Conservation (phyloP, 2,888 invertebrate species). For the Drosophila macrothrix region DNA sequence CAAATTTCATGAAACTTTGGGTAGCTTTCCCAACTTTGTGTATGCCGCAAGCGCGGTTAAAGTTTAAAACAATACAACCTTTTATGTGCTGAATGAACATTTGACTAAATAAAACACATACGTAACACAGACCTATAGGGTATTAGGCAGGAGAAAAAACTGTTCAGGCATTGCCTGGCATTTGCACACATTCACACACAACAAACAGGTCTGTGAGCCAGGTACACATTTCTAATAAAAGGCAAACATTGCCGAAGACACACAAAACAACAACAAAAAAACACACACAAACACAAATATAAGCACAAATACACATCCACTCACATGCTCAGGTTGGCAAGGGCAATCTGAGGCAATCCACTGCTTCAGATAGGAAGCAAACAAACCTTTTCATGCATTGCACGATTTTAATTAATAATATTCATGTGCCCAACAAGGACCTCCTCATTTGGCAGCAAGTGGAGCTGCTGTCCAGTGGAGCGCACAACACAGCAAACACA, state of each 20-base stretch:
- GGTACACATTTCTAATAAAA: constrained; percentile 70
- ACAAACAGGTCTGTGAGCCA: constrained; percentile 20
- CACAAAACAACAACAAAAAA: constrained; percentile 50
- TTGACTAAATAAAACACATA: neutral
- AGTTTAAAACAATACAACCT: constrained; percentile 3
- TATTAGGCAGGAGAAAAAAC: constrained; percentile 29
- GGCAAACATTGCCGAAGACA: constrained; percentile 69
- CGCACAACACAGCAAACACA: constrained; percentile 28
- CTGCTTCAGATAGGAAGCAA: constrained; percentile 48
- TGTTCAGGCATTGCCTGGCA: constrained; percentile 21
- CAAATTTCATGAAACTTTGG: neutral
- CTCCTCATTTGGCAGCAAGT: constrained; percentile 24
- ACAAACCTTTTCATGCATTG: constrained; percentile 72
- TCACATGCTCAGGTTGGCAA: constrained; percentile 4
- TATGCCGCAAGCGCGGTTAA: neutral
- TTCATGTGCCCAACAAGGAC: constrained; percentile 47
- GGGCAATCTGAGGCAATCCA: constrained; percentile 42
- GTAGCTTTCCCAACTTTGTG: neutral
- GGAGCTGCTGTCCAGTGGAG: constrained; percentile 10
- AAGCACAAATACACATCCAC: constrained; percentile 10
- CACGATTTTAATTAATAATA: constrained; percentile 82
- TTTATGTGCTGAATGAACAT: neutral
- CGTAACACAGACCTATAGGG: constrained; percentile 6
- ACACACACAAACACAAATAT: constrained; percentile 45
- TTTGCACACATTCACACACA: constrained; percentile 23